Percentiles rank a stretch among this genome's conserved stretches.
These are phyloP conservation scores for Suncus etruscus DNA, from an alignment of 2,113 vertebrate genomes.

Conservation along the genomic window DNA sequence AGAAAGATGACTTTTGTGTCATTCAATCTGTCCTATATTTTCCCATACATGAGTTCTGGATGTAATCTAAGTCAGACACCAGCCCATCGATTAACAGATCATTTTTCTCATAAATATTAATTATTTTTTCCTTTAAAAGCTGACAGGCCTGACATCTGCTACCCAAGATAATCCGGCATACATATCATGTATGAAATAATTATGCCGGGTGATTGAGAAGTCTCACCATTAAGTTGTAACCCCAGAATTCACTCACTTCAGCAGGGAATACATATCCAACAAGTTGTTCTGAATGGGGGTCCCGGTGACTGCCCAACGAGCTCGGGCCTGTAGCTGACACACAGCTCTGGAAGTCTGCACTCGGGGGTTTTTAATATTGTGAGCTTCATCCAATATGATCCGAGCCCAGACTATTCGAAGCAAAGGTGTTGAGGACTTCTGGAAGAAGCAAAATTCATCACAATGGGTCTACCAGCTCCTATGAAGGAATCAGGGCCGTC, in stretches of 20 bases:
- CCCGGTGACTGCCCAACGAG: slow-evolving; percentile 97
- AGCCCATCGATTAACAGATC: slow-evolving; percentile 11
- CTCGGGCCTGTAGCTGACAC: slow-evolving; percentile 91
- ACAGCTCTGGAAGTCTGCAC: slow-evolving; percentile 95
- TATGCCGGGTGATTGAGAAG: neutral
- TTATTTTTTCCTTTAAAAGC: slow-evolving; percentile 45
- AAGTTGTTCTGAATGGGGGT: slow-evolving; percentile 99
- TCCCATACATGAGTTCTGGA: neutral
- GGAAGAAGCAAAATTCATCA: slow-evolving; percentile 63
- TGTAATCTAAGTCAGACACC: slow-evolving; percentile 20
- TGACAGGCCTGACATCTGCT: slow-evolving; percentile 23
- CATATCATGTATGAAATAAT: neutral
- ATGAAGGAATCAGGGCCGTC: neutral
- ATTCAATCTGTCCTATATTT: neutral
- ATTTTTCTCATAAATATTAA: slow-evolving; percentile 56
- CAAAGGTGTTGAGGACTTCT: slow-evolving; percentile 87
- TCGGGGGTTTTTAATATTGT: slow-evolving; percentile 96
- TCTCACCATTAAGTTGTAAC: neutral
- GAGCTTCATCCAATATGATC: slow-evolving; percentile 95
- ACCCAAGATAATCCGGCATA: neutral
- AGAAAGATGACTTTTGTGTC: slow-evolving; percentile 20
- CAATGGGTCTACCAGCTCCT: neutral
- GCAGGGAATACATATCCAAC: slow-evolving; percentile 96
- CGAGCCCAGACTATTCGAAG: slow-evolving; percentile 92
- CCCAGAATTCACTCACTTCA: slow-evolving; percentile 89